Conservation (phyloP, 2,113 vertebrate species). For the Muntiacus reevesi region DNA sequence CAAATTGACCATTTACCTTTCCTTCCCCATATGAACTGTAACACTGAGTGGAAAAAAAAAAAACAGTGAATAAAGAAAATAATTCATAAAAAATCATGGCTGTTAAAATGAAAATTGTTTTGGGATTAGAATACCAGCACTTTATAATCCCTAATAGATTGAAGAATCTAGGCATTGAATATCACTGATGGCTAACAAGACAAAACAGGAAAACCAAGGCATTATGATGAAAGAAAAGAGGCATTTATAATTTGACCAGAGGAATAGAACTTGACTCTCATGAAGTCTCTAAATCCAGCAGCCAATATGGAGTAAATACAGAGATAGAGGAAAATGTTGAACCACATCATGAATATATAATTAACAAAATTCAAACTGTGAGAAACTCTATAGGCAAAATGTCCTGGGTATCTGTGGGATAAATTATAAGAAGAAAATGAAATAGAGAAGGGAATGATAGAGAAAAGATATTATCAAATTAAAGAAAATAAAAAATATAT, state of each 20-base stretch:
- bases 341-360: background rate
- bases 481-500: background rate
- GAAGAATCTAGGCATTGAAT: background rate
- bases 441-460: background rate
- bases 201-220: background rate
- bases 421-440: background rate
- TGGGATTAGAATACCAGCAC: background rate
- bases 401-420: background rate
- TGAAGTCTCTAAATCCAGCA: background rate
- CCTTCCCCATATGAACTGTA: background rate
- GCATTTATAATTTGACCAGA: background rate
- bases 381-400: background rate
- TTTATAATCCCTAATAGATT: background rate
- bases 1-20: background rate
- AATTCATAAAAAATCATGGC: background rate
- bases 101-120: background rate
- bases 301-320: background rate
- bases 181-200: background rate
- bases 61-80: background rate
- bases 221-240: background rate
- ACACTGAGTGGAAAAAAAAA: background rate
- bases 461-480: background rate
- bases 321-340: background rate
- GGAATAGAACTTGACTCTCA: background rate
- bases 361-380: background rate